These are phyloP conservation scores for Zaprionus capensis DNA, from an alignment of 1,140 invertebrate species.

Conservation along the genomic window DNA sequence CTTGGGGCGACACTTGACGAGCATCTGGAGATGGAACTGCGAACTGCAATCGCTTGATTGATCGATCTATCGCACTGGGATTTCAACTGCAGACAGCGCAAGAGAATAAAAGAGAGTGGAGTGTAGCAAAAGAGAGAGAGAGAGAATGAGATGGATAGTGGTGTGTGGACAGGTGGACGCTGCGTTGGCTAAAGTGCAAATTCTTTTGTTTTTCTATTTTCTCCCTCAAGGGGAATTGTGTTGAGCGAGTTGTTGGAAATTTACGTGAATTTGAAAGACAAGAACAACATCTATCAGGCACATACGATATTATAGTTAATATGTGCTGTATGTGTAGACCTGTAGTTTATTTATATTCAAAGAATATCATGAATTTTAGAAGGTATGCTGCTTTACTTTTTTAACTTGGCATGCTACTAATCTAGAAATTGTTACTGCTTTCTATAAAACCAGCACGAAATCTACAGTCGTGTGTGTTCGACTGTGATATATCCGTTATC, in stretches of 20 bases:
- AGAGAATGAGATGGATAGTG: neutral
- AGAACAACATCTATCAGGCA: no score
- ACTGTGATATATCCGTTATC: no score
- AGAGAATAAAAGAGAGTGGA: neutral
- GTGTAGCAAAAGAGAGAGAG: neutral
- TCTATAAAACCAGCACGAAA: no score
- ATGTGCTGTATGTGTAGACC: no score
- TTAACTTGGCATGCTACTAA: no score
- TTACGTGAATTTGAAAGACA: no score
- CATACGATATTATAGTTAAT: no score
- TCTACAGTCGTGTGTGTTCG: no score
- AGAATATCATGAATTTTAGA: no score
- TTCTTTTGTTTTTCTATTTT: neutral
- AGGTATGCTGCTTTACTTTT: no score
- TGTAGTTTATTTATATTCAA: no score
- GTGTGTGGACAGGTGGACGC: neutral
- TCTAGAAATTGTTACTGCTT: no score
- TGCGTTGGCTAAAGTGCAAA: neutral
- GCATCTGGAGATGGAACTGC: conserved; percentile 17
- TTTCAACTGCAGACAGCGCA: conserved; percentile 10
- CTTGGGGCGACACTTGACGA: conserved; percentile 33
- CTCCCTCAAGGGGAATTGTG: neutral
- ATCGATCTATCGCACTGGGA: conserved; percentile 29
- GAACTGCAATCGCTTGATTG: conserved; percentile 37
- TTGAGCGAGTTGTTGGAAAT: neutral